Evolutionary conservation across 2,797 vertebrate genomes (phyloP).

Genomic region (Poeciliopsis paucimaculata): DNA sequence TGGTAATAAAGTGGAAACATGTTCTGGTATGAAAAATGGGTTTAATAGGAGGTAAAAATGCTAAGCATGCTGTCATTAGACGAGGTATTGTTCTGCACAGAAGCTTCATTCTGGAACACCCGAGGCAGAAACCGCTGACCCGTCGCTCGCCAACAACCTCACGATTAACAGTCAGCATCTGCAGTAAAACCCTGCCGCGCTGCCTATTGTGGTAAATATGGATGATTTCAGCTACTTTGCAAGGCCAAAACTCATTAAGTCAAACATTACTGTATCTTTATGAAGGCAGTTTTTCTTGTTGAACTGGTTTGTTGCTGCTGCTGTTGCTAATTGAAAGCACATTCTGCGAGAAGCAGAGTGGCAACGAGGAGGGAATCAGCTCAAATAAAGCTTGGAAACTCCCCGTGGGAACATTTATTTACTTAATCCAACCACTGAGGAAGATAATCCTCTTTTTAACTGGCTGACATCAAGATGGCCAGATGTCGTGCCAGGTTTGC

Average conservation of each 20-base stretch:
- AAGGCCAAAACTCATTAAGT: conserved; percentile 59
- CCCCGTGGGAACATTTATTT: conserved; percentile 66
- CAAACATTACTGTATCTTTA: conserved; percentile 67
- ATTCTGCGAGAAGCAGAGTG: conserved; percentile 50
- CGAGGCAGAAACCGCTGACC: background rate
- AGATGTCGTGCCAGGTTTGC: background rate
- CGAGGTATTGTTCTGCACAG: conserved; percentile 3
- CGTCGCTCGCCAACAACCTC: conserved; percentile 43
- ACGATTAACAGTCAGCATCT: conserved; percentile 49
- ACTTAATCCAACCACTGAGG: conserved; percentile 50
- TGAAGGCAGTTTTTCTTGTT: conserved; percentile 51
- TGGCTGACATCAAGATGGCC: background rate
- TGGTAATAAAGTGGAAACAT: conserved; percentile 2
- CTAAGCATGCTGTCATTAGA: background rate
- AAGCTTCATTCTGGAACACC: background rate
- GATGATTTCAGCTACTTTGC: conserved; percentile 67
- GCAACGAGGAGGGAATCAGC: conserved; percentile 23
- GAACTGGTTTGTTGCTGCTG: conserved; percentile 61
- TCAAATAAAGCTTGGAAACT: conserved; percentile 51
- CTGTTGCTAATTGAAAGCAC: conserved; percentile 63
- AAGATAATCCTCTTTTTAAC: conserved; percentile 53
- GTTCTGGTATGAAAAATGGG: background rate
- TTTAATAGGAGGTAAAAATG: conserved; percentile 2
- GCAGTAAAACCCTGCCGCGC: conserved; percentile 52
- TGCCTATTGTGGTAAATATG: conserved; percentile 55